Evolutionary conservation across 2,888 invertebrate genomes (phyloP).

Genomic region (Scrobipalpa atriplicella): DNA sequence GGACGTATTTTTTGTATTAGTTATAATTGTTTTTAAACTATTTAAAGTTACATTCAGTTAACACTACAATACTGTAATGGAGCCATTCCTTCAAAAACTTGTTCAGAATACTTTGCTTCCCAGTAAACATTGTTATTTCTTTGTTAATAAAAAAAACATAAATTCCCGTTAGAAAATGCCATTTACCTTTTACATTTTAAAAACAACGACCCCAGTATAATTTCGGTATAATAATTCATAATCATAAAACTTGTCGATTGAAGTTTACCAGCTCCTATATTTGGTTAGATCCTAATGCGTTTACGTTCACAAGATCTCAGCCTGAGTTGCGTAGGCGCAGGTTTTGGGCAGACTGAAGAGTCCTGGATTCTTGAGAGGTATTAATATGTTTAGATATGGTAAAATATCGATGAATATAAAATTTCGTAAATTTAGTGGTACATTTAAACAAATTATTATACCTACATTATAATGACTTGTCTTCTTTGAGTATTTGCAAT

Average conservation of each 20-base stretch:
- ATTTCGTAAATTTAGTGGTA: neutral
- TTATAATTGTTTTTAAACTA: too few relatives aligned
- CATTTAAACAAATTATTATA: neutral
- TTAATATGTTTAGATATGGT: conserved; percentile 22
- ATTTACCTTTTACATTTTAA: conserved; percentile 4
- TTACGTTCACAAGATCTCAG: conserved; percentile 28
- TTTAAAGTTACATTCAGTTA: too few relatives aligned
- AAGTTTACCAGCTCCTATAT: conserved; percentile 52
- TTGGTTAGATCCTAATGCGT: conserved; percentile 57
- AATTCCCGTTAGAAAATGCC: neutral
- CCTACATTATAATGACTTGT: neutral
- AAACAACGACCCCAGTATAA: neutral
- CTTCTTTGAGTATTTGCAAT: too few relatives aligned
- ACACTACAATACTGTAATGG: too few relatives aligned
- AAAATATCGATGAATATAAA: conserved; percentile 6
- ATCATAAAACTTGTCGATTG: conserved; percentile 31
- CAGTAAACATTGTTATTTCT: too few relatives aligned
- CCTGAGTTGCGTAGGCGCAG: conserved; percentile 54
- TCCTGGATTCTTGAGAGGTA: conserved; percentile 24
- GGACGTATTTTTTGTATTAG: too few relatives aligned
- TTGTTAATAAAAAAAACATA: too few relatives aligned
- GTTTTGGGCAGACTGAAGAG: conserved; percentile 52
- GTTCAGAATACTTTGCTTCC: too few relatives aligned
- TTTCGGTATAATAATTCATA: conserved; percentile 9
- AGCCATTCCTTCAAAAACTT: too few relatives aligned